phyloP scores from a whole-genome alignment of 2,113 vertebrate genomes.

The Ranitomeya variabilis region DNA sequence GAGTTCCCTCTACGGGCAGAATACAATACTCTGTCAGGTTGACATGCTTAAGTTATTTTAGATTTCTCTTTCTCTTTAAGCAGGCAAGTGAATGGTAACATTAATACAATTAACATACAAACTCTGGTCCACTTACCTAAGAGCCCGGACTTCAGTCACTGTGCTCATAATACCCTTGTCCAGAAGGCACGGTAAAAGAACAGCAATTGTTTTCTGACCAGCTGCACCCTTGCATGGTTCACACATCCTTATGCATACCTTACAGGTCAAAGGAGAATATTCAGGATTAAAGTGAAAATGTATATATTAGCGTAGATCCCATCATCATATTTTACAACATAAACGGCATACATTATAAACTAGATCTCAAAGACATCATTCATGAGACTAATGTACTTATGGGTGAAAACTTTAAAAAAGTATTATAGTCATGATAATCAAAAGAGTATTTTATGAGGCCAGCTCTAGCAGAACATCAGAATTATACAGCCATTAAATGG shows the following conservation, averaged over 20 bases:
- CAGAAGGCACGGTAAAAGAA: constrained; percentile 91
- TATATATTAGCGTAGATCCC: not conserved
- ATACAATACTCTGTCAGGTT: not conserved
- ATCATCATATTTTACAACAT: no score
- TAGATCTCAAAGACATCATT: no score
- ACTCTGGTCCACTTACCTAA: constrained; percentile 78
- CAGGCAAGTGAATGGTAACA: not conserved
- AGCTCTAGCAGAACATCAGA: no score
- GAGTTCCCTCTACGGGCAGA: not conserved
- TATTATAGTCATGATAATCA: no score
- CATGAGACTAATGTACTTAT: no score
- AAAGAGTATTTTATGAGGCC: no score
- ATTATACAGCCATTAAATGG: no score
- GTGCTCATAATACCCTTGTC: constrained; percentile 94
- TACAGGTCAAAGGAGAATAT: constrained; percentile 39
- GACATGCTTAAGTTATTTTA: not conserved
- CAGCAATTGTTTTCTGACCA: constrained; percentile 86
- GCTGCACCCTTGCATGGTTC: constrained; percentile 86
- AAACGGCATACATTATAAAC: no score
- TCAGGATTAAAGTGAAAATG: not conserved
- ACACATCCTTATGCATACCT: constrained; percentile 97
- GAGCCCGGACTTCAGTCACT: constrained; percentile 90
- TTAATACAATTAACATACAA: not conserved
- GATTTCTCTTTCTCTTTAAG: not conserved
- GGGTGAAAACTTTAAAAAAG: no score